Evolutionary conservation across 2,113 vertebrate genomes (phyloP).

Genomic region (Entosphenus tridentatus): DNA sequence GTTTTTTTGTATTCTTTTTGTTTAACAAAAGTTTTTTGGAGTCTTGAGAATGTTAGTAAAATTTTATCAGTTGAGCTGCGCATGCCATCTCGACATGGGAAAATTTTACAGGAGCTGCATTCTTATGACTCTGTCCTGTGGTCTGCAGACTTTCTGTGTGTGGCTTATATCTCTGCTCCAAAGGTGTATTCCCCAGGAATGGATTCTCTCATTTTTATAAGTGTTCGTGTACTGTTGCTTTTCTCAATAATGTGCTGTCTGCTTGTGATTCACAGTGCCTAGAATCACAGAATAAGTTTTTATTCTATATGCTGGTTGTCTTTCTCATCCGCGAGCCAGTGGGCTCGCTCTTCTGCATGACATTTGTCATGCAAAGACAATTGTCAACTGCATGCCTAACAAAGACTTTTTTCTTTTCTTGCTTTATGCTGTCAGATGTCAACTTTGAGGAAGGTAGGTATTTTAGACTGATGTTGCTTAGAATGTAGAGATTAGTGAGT

Average conservation of each 20-base stretch:
- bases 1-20: too few relatives aligned
- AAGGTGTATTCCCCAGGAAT: too few relatives aligned
- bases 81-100: constrained; percentile 2
- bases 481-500: too few relatives aligned
- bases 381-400: constrained; percentile 6
- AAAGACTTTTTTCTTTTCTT: constrained; percentile 6
- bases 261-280: constrained; percentile 1
- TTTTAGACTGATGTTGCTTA: too few relatives aligned
- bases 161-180: too few relatives aligned
- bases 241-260: neutral
- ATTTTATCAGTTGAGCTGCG: neutral
- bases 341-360: constrained; percentile 4
- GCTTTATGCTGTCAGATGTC: constrained; percentile 6
- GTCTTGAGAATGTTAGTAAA: constrained; percentile 6
- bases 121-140: neutral
- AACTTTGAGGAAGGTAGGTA: constrained; percentile 5
- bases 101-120: neutral
- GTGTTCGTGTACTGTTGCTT: too few relatives aligned
- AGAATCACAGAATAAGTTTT: neutral
- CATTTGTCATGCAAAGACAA: constrained; percentile 4
- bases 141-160: too few relatives aligned
- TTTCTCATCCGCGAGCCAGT: neutral
- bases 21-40: neutral
- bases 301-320: constrained; percentile 1
- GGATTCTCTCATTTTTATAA: too few relatives aligned